phyloP scores from a whole-genome alignment of 2,797 vertebrate genomes.

The Manis crassicaudata region DNA sequence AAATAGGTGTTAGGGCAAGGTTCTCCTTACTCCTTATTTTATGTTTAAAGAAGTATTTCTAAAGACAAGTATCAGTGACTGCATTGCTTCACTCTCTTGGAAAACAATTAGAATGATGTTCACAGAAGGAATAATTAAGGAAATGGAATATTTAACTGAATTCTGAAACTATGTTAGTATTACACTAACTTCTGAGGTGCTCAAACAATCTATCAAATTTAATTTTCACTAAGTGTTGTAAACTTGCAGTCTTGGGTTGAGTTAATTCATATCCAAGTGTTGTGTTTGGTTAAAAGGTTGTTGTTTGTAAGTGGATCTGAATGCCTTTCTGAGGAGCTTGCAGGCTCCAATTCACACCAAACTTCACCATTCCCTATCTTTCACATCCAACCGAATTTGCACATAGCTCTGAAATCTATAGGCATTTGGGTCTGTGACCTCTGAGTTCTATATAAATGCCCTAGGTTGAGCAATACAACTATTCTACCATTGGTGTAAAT shows the following conservation, averaged over 20 bases:
- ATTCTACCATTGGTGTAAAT: neutral
- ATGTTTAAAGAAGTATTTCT: neutral
- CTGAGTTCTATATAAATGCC: neutral
- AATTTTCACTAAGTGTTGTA: neutral
- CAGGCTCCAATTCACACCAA: neutral
- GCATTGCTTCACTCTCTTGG: neutral
- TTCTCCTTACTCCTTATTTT: neutral
- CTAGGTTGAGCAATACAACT: neutral
- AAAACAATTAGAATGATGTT: neutral
- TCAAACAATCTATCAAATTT: neutral
- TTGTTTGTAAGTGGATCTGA: neutral
- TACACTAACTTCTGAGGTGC: neutral
- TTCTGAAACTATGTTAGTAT: neutral
- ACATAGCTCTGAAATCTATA: neutral
- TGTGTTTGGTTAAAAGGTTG: neutral
- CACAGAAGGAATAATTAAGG: conserved; percentile 2
- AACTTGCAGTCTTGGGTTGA: neutral
- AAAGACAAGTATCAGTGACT: neutral
- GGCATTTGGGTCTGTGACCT: neutral
- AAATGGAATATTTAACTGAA: neutral
- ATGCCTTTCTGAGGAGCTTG: neutral
- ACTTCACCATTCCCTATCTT: neutral
- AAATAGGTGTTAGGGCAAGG: neutral
- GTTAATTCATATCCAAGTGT: neutral
- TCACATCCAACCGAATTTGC: neutral